Evolutionary conservation across 2,888 invertebrate species (phyloP).

Genomic region (Phalera bucephala): DNA sequence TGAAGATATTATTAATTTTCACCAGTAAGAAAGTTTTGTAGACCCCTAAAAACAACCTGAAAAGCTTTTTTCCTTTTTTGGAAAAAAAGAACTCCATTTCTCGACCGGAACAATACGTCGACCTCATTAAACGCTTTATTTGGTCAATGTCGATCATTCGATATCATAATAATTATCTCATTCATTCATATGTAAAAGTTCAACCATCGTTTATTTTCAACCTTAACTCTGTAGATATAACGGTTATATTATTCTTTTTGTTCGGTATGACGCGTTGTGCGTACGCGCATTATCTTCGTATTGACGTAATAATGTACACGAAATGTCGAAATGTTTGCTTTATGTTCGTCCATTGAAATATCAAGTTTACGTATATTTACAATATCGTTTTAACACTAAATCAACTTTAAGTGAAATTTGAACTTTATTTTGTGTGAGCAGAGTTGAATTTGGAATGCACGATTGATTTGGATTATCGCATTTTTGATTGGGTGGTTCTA

Average conservation of each 20-base stretch:
- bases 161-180: not conserved
- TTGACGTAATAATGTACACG: constrained; percentile 17
- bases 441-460: too few relatives aligned
- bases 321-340: constrained; percentile 5
- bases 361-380: too few relatives aligned
- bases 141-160: constrained; percentile 5
- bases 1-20: too few relatives aligned
- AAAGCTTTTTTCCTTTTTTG: too few relatives aligned
- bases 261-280: constrained; percentile 2
- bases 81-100: not conserved
- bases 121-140: constrained; percentile 6
- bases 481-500: too few relatives aligned
- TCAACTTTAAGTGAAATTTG: too few relatives aligned
- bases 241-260: not conserved
- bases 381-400: too few relatives aligned
- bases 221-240: not conserved
- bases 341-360: constrained; percentile 5
- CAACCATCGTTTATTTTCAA: not conserved
- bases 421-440: too few relatives aligned
- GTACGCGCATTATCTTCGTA: constrained; percentile 4
- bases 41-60: too few relatives aligned
- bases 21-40: too few relatives aligned
- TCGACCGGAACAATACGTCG: constrained; percentile 14
- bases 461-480: too few relatives aligned
- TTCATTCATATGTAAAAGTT: not conserved